phyloP scores from a whole-genome alignment of 2,797 vertebrate species.

The Notamacropus eugenii region DNA sequence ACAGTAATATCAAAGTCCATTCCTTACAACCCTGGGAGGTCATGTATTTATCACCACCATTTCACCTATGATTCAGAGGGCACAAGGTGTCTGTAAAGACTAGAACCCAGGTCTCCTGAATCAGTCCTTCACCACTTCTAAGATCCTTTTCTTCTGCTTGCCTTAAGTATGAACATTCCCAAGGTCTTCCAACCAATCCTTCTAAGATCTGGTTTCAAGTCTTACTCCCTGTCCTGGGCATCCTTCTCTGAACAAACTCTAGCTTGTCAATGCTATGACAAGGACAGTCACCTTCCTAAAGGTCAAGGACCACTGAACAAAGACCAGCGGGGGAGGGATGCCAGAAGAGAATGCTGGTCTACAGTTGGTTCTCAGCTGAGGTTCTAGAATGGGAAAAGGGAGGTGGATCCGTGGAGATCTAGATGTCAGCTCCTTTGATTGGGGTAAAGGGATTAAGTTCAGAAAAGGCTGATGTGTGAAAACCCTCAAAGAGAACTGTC shows the following conservation, averaged over 20 bases:
- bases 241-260: not conserved
- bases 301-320: not conserved
- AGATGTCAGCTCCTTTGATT: not conserved
- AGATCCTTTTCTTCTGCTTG: not conserved
- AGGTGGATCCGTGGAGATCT: not conserved
- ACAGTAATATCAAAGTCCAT: not conserved
- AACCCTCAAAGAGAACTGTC: not conserved
- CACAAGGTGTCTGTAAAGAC: not conserved
- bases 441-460: not conserved
- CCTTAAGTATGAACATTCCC: not conserved
- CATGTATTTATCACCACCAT: not conserved
- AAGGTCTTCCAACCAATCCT: not conserved
- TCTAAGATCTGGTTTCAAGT: not conserved
- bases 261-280: not conserved
- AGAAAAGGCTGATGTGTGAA: not conserved
- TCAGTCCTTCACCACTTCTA: not conserved
- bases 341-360: not conserved
- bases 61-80: not conserved
- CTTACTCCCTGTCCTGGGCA: not conserved
- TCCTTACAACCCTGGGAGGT: not conserved
- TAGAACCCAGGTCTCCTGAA: not conserved
- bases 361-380: not conserved
- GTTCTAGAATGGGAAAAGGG: not conserved
- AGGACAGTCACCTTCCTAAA: not conserved
- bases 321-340: not conserved